Conservation (phyloP, 2,797 vertebrate genomes). For the Choloepus didactylus region DNA sequence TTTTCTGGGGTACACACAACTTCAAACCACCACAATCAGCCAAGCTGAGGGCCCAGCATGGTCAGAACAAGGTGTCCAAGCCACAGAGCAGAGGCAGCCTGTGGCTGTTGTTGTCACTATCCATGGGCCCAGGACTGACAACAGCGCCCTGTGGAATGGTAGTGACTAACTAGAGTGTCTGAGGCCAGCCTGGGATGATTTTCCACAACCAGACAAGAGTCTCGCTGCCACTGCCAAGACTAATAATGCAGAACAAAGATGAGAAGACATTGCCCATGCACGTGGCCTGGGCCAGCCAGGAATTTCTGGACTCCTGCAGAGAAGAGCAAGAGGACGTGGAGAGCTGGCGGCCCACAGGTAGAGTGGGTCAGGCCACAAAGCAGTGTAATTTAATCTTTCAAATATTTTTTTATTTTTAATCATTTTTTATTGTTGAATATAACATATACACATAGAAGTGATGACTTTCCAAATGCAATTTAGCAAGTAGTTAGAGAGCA, state of each 20-base stretch:
- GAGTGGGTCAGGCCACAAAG: not conserved
- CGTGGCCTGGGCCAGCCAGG: not conserved
- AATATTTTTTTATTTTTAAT: too few relatives aligned
- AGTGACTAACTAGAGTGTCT: slow-evolving; percentile 59
- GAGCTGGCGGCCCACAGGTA: not conserved
- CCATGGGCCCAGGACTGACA: slow-evolving; percentile 22
- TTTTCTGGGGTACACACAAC: too few relatives aligned
- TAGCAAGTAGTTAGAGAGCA: too few relatives aligned
- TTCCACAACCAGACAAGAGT: not conserved
- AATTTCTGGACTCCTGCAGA: not conserved
- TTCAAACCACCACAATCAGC: not conserved
- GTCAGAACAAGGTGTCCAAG: slow-evolving; percentile 47
- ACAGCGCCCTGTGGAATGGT: not conserved
- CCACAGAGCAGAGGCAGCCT: slow-evolving; percentile 7
- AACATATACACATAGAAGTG: too few relatives aligned
- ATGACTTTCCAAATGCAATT: too few relatives aligned
- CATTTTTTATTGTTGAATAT: too few relatives aligned
- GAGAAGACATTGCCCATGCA: not conserved
- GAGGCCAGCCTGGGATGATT: slow-evolving; percentile 29
- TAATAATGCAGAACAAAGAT: not conserved
- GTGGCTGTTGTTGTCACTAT: not conserved
- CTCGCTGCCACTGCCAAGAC: not conserved
- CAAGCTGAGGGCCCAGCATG: not conserved
- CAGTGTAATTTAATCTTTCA: not conserved
- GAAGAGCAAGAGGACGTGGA: not conserved